These are phyloP conservation scores for Ceyx cyanopectus DNA, from an alignment of 2,113 vertebrate species.

Conservation along the genomic window DNA sequence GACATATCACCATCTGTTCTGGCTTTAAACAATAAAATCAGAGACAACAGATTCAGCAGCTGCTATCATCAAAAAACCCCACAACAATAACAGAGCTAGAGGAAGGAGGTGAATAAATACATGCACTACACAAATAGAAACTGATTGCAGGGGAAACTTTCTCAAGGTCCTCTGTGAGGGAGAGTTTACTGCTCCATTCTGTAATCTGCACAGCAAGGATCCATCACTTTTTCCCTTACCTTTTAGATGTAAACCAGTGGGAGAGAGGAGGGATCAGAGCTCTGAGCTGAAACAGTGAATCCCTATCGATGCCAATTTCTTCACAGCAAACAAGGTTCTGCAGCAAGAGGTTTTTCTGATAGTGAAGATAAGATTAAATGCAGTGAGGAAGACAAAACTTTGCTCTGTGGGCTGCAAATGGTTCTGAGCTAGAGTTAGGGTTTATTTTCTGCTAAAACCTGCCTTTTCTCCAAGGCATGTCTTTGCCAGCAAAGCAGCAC, in stretches of 20 bases:
- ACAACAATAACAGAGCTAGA: background rate
- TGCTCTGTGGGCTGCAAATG: background rate
- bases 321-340: background rate
- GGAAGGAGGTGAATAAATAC: background rate
- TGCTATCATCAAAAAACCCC: background rate
- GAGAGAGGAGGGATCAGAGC: background rate
- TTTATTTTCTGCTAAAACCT: background rate
- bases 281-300: background rate
- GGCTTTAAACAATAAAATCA: constrained; percentile 53
- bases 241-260: background rate
- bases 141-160: background rate
- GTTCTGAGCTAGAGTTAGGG: background rate
- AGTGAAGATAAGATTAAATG: background rate
- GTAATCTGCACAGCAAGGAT: background rate
- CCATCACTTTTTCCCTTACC: background rate
- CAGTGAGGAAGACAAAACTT: background rate
- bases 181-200: background rate
- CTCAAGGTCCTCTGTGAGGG: background rate
- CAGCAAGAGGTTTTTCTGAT: background rate
- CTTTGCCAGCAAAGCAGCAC: background rate
- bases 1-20: constrained; percentile 56
- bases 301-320: background rate
- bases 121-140: background rate
- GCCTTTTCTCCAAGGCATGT: background rate
- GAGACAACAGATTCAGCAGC: background rate